Evolutionary conservation across 2,113 vertebrate species (phyloP).

Genomic region (Dipodomys spectabilis): DNA sequence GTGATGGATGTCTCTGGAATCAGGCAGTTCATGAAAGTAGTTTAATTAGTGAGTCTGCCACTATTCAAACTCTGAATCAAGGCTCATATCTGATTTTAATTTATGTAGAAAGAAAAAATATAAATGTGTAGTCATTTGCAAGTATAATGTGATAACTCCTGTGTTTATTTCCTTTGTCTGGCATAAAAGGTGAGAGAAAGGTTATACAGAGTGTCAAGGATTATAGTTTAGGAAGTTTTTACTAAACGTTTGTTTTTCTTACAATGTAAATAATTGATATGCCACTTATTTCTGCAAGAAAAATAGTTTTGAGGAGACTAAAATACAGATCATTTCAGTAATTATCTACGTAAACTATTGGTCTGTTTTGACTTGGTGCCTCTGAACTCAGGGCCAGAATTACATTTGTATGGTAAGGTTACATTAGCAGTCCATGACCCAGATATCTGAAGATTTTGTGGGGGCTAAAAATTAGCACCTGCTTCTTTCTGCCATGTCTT

Average conservation of each 20-base stretch:
- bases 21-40: slow-evolving; percentile 42
- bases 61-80: slow-evolving; percentile 71
- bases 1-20: slow-evolving; percentile 20
- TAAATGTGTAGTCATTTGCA: slow-evolving; percentile 6
- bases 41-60: slow-evolving; percentile 50
- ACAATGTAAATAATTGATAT: slow-evolving; percentile 51
- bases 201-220: neutral
- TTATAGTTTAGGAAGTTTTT: slow-evolving; percentile 20
- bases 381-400: slow-evolving; percentile 12
- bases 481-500: neutral
- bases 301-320: slow-evolving; percentile 18
- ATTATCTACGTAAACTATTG: neutral
- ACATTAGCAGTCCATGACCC: neutral
- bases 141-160: slow-evolving; percentile 51
- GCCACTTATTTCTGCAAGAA: slow-evolving; percentile 23
- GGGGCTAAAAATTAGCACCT: neutral
- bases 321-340: slow-evolving; percentile 32
- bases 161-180: slow-evolving; percentile 47
- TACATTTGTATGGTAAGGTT: neutral
- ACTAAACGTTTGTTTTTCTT: slow-evolving; percentile 42
- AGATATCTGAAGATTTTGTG: neutral
- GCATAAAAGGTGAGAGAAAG: slow-evolving; percentile 38
- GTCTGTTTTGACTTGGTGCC: slow-evolving; percentile 26
- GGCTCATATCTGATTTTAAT: slow-evolving; percentile 69
- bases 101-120: slow-evolving; percentile 51